These are phyloP conservation scores for Ferdinandea cuprea DNA, from an alignment of 2,888 invertebrate genomes.

Conservation along the genomic window DNA sequence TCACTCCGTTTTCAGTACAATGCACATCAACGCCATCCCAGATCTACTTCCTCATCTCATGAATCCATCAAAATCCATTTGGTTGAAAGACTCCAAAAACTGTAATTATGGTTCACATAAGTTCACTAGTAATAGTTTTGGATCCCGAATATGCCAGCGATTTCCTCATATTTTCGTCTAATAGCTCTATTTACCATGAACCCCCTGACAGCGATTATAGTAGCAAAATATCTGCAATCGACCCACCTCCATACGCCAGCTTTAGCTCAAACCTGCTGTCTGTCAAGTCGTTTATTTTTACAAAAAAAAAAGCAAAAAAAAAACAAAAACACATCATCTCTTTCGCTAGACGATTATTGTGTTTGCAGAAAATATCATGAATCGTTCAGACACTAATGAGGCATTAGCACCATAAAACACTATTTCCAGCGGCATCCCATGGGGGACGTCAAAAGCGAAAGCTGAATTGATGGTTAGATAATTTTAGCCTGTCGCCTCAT, in stretches of 20 bases:
- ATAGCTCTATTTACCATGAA: constrained; percentile 56
- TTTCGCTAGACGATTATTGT: constrained; percentile 14
- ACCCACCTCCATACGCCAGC: constrained; percentile 11
- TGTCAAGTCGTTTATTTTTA: constrained; percentile 47
- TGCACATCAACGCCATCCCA: constrained; percentile 8
- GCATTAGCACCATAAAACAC: constrained; percentile 12
- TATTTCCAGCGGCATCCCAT: constrained; percentile 4
- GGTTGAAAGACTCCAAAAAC: constrained; percentile 18
- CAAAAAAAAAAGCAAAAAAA: no score
- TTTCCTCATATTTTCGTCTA: constrained; percentile 47
- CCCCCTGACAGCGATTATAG: constrained; percentile 35
- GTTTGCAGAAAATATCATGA: constrained; percentile 12
- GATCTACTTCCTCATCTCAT: constrained; percentile 10
- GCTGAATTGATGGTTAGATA: constrained; percentile 28
- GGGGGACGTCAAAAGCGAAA: constrained; percentile 33
- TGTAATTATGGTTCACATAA: constrained; percentile 39
- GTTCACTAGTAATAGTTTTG: constrained; percentile 49
- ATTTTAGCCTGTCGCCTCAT: constrained; percentile 50
- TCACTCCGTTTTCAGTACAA: constrained; percentile 10
- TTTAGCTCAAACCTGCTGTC: constrained; percentile 16
- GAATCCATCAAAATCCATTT: background rate
- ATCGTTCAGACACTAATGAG: constrained; percentile 53
- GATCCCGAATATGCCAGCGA: constrained; percentile 22
- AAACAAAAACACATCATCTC: background rate
- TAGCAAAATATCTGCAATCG: background rate